Percentiles rank a stretch among this genome's conserved stretches.
phyloP scores from a whole-genome alignment of 2,113 vertebrate genomes.

The Sphyrna mokarran region DNA sequence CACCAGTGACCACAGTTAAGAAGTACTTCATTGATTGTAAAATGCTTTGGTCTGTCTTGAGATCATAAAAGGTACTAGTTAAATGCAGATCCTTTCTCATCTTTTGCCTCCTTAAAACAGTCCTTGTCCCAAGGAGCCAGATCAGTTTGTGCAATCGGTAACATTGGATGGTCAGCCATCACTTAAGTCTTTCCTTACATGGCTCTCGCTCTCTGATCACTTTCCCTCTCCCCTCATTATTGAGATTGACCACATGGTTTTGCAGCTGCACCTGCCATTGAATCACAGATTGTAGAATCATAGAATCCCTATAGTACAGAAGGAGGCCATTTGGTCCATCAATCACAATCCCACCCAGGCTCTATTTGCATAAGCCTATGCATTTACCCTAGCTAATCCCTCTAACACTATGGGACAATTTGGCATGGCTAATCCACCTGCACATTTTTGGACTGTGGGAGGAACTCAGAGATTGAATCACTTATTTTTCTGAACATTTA shows the following conservation, averaged over 20 bases:
- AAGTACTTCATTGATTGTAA: not conserved
- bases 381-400: too few species aligned
- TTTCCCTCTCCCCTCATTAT: not conserved
- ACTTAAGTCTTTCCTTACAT: too few species aligned
- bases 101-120: not conserved
- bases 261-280: not conserved
- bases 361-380: too few species aligned
- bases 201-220: not conserved
- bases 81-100: not conserved
- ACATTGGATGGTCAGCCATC: not conserved
- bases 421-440: too few species aligned
- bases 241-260: not conserved
- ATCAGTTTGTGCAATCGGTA: not conserved
- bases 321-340: too few species aligned
- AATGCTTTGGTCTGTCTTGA: not conserved
- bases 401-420: too few species aligned
- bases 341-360: too few species aligned
- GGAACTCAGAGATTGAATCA: not conserved
- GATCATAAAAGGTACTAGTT: not conserved
- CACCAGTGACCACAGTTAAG: not conserved
- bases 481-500: not conserved
- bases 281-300: too few species aligned
- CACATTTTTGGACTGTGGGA: too few species aligned
- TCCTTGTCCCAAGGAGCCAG: not conserved
- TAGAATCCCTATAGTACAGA: too few species aligned